Base-by-base conservation (phyloP, 2,797 vertebrate species). In the Semaprochilodus insignis region DNA sequence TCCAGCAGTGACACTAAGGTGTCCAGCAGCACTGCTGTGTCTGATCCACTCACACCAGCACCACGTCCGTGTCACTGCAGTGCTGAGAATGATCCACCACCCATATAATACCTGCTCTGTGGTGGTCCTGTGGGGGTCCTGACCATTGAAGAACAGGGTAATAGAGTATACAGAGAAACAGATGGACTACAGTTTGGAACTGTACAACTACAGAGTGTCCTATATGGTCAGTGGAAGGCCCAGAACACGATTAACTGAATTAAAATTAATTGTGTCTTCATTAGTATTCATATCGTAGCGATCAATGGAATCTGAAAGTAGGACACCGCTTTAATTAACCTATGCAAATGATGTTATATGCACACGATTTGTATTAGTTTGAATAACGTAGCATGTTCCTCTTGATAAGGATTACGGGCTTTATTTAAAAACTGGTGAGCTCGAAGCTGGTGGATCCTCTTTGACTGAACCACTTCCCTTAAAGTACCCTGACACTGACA, bases 251-350 rank as follows among this genome's bases (percentile, higher is more conserved):
- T 91, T 91, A 88, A 86, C 67, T 83, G 73, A 87, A 88, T 88
- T 81, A 83, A 89, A 86, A 88, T 85, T 87, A 88, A 82, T 91
- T 83, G 84, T 60, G 34, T 81, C 88, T 90, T 92, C 91, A 93
- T 93, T 94, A 91, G 87, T 88, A 92, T 93, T 93, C 89, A 73
- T 88, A 91, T 91, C 88, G 85, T 88, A 89, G 89, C 55, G 76
- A 87, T 87, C 87, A 85, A 84, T 87, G 83, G 83, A 90, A 92
- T 91, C 87, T 67, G 84, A 84, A 88, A 93, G 86, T 91, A 87
- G 91, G 88, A 91, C 84, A 78, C 86, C 80, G 85, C 85, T 93
- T 95, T 92, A 94, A 94, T 95, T 93, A 94, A 94, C 91, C 91
- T 92, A 92, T 94, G 91, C 91, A 93, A 94, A 94, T 88, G 74